These are phyloP conservation scores for Dicrostonyx torquatus DNA, from an alignment of 2,797 vertebrate species.

Conservation along the genomic window DNA sequence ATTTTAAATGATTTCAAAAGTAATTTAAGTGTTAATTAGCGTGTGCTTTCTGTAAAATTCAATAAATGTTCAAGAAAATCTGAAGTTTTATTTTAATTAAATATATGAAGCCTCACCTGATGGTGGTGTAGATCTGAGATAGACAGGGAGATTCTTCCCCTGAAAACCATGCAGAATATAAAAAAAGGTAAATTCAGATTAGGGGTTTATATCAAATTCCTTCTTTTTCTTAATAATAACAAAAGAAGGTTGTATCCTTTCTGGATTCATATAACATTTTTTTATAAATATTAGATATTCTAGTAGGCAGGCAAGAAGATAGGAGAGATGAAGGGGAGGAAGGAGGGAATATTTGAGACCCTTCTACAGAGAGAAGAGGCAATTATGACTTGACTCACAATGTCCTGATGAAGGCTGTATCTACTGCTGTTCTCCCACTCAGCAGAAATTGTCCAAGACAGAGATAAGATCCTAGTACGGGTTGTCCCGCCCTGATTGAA, in stretches of 20 bases:
- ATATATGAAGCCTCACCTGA: neutral
- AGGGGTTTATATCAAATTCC: neutral
- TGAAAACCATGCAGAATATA: neutral
- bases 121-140: neutral
- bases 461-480: neutral
- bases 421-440: neutral
- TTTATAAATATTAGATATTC: neutral
- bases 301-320: neutral
- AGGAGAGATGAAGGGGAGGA: neutral
- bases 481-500: neutral
- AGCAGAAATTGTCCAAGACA: neutral
- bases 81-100: neutral
- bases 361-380: neutral
- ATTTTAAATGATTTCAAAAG: neutral
- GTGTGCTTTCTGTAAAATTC: neutral
- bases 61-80: neutral
- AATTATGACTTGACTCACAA: neutral
- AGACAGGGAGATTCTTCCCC: neutral
- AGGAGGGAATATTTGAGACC: neutral
- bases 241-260: neutral
- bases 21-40: neutral
- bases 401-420: neutral
- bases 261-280: neutral
- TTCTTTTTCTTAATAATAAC: neutral
- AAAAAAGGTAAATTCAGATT: neutral